Evolutionary conservation across 2,113 vertebrate species (phyloP), one percentile per base, ranked within the genome.

Genomic region (Vulpes ferrilata): DNA sequence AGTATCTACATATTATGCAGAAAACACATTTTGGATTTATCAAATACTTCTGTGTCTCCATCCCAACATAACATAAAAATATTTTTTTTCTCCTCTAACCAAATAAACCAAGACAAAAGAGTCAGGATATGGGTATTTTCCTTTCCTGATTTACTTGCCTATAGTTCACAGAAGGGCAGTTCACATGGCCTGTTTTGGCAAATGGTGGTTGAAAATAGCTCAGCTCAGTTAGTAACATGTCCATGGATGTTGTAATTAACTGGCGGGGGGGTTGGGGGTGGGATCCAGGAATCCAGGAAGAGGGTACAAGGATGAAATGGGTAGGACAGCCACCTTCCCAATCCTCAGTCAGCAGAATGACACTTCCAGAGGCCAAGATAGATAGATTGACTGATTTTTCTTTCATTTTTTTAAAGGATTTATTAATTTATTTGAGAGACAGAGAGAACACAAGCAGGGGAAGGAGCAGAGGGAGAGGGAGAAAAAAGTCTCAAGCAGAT

Each of bases 31-130:
- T 85, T 83, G 25, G 43, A 79, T 59, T 82, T 89, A 82, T 10
- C 64, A 88, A 65, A 90, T 88, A 93, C 10, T 91, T 92, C 62
- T 78, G 82, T 95, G 64, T 88, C 38, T 7, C n/a, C 2, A 32
- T 53, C 48, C 48, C 23, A 38, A 81, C 83, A 88, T 71, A 82
- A 74, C 38, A 69, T 27, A 97, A 76, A 85, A 78, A n/a, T 84
- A 69, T 53, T 16, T 55, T 96, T 97, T 55, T 65, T 88, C 5
- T 51, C 53, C 10, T 94, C 11, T 93, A 53, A 65, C 35, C 51
- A 78, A 76, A 35, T 69, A 86, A 87, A 69, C 22, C 51, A 88
- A 60, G 51, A 79, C 79, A 65, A 62, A 86, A 78, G 25, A 30
- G 16, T 90, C 12, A 82, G 48, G 32, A 84, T 3, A 8, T 7